Evolutionary conservation across 2,797 vertebrate genomes (phyloP).

Genomic region (Pygocentrus nattereri): DNA sequence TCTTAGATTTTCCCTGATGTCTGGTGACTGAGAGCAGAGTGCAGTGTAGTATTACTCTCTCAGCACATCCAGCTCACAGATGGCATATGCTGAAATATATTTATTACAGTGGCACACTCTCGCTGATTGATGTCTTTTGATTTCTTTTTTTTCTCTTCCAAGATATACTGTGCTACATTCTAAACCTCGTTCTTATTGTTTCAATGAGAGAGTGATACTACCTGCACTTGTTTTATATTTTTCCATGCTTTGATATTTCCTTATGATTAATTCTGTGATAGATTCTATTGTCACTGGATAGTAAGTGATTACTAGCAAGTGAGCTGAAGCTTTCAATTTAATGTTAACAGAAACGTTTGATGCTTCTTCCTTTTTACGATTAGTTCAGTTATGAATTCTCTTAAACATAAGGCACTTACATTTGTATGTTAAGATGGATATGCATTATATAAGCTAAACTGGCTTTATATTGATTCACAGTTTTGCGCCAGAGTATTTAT

Average conservation of each 20-base stretch:
- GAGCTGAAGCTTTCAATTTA: neutral
- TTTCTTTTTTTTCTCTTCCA: neutral
- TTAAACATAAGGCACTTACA: conserved; percentile 16
- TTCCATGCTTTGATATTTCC: conserved; percentile 36
- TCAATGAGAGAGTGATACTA: conserved; percentile 71
- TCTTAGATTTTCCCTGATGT: conserved; percentile 36
- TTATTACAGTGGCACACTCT: neutral
- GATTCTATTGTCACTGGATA: neutral
- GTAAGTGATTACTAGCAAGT: neutral
- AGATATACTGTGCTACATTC: neutral
- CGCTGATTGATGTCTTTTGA: neutral
- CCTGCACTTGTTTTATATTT: conserved; percentile 41
- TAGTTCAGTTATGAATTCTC: neutral
- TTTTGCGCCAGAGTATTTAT: conserved; percentile 42
- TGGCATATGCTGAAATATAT: neutral
- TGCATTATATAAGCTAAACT: no score
- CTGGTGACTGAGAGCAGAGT: conserved; percentile 63
- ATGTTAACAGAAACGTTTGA: neutral
- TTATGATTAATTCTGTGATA: conserved; percentile 23
- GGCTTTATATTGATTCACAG: neutral
- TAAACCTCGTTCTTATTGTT: conserved; percentile 23
- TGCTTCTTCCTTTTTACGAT: no score
- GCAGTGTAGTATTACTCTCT: conserved; percentile 67
- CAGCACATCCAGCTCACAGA: conserved; percentile 66
- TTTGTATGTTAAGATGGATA: neutral